Base-by-base conservation (phyloP, 37 sponge, comb jelly and placozoan species). In the Spongia lamella region DNA sequence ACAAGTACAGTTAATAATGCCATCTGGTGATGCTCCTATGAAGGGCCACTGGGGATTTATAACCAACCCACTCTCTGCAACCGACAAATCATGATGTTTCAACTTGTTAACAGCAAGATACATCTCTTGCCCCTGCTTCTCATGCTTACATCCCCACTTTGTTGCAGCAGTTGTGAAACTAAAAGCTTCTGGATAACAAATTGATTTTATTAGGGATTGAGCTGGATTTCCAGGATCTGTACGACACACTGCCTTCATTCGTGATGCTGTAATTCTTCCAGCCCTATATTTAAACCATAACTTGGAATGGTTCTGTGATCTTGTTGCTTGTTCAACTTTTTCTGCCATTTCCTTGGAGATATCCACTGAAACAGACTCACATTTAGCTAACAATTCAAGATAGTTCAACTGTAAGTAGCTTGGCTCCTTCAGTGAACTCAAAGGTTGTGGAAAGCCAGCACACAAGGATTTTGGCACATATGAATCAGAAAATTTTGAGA, bases 231-330 rank as follows among this genome's bases (percentile, higher is more conserved):
- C 58, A 7, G 43, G 43, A 63, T 53, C 43, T 25, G 79, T 79
- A 49, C 54, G 79, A 13, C 53, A 43, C 3, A 66, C 70, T 29
- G 66, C 69, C 31, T 59, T 53, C 2, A 68, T 38, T 34, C 70
- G 69, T n/a, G 79, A 79, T 20, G 69, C 79, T n/a, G 79, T 79
- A 25, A 79, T 67, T 31, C 79, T 2, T 21, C 79, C 70, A 21
- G 69, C 79, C 38, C 79, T 49, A 21, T 68, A 54, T 49, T 19
- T 19, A 21, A 79, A 67, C 79, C 79, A 79, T 36, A 67, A 27
- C 15, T 53, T 67, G 13, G 79, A 51, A n/a, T 24, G 7, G 57
- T 24, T 27, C 34, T 78, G 79, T 6, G 55, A 40, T 1, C 58
- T 11, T 68, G 27, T 40, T 56, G 26, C 36, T n/a, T 55, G 17